These are phyloP conservation scores for Echinarachnius parma DNA, from an alignment of 53 echinoderm and acorn worm genomes.

Conservation along the genomic window DNA sequence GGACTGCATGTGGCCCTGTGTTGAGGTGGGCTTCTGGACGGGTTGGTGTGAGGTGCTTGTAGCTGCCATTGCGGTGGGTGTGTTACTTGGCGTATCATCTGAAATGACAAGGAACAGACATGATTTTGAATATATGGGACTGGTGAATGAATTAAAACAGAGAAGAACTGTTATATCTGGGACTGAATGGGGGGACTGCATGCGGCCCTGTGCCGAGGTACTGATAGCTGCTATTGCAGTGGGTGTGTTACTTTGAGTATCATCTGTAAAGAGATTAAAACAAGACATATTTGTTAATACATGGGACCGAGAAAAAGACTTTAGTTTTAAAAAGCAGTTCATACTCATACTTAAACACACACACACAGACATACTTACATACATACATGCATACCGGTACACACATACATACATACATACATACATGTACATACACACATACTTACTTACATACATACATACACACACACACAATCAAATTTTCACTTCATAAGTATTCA, in stretches of 20 bases:
- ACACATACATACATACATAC: too few species aligned
- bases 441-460: too few species aligned
- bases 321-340: too few species aligned
- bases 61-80: conserved; percentile 68
- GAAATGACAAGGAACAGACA: conserved; percentile 1
- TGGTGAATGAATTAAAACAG: neutral
- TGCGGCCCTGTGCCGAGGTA: neutral
- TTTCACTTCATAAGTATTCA: too few species aligned
- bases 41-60: conserved; percentile 74
- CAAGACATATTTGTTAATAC: too few species aligned
- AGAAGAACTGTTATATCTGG: neutral
- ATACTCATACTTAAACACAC: too few species aligned
- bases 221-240: conserved; percentile 3
- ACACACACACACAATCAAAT: too few species aligned
- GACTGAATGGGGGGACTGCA: neutral
- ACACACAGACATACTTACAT: too few species aligned
- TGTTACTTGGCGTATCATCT: conserved; percentile 58
- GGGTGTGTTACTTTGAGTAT: neutral
- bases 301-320: too few species aligned
- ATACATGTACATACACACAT: too few species aligned
- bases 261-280: neutral
- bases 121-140: neutral
- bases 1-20: conserved; percentile 66
- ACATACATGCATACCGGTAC: too few species aligned
- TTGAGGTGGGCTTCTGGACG: conserved; percentile 85